Conservation (phyloP, 2,113 vertebrate genomes). For the Hystrix cristata region DNA sequence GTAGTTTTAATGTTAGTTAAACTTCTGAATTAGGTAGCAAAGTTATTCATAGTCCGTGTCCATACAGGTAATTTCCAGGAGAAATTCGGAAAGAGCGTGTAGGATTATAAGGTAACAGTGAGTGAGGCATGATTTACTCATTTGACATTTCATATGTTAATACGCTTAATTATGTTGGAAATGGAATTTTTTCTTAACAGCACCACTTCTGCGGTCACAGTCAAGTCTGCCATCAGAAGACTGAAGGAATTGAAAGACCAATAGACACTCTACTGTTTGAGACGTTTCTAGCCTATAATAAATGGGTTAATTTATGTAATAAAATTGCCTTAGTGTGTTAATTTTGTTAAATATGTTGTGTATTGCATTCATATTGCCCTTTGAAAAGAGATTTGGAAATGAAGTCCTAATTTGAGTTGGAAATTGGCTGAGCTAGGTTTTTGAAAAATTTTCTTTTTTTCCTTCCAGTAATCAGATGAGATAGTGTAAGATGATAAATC, state of each 20-base stretch:
- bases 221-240: slow-evolving; percentile 99
- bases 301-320: slow-evolving; percentile 82
- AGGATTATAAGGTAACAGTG: neutral
- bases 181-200: slow-evolving; percentile 87
- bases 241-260: slow-evolving; percentile 99
- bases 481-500: neutral
- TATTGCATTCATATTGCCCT: slow-evolving; percentile 14
- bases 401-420: slow-evolving; percentile 1
- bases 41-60: neutral
- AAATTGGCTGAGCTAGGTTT: neutral
- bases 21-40: neutral
- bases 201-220: slow-evolving; percentile 99
- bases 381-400: neutral
- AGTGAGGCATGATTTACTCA: neutral
- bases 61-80: neutral
- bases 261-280: slow-evolving; percentile 86
- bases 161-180: slow-evolving; percentile 9
- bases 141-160: neutral
- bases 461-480: neutral
- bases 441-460: neutral
- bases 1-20: neutral
- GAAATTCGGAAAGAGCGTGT: neutral
- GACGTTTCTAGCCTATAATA: slow-evolving; percentile 63
- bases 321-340: neutral
- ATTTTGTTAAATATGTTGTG: neutral